These are phyloP conservation scores for Lycodopsis pacificus DNA, from an alignment of 2,797 vertebrate species.

Conservation along the genomic window DNA sequence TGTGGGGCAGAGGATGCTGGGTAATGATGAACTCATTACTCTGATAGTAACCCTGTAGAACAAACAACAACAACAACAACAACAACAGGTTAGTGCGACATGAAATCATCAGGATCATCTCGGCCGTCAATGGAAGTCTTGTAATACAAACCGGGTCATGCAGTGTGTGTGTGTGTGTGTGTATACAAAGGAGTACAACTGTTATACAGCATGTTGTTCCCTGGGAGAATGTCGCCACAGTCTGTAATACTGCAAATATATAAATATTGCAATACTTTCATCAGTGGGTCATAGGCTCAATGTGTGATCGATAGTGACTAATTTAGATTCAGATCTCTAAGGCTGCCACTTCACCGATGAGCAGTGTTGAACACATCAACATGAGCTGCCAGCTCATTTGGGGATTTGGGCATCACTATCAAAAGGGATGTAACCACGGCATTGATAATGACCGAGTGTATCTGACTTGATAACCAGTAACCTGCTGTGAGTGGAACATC, in stretches of 20 bases:
- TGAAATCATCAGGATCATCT: not conserved
- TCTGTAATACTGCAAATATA: too few species aligned
- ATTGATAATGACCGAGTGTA: not conserved
- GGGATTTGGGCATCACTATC: not conserved
- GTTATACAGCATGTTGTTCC: not conserved
- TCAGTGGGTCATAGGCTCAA: not conserved
- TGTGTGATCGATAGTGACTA: not conserved
- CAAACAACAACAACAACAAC: not conserved
- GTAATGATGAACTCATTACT: conserved; percentile 97
- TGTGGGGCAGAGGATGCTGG: conserved; percentile 96
- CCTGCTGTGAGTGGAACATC: not conserved
- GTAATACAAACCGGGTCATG: not conserved
- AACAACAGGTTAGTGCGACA: not conserved
- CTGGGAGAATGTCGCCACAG: too few species aligned
- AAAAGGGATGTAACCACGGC: not conserved
- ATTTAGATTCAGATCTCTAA: not conserved
- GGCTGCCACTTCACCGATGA: not conserved
- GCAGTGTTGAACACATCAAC: not conserved
- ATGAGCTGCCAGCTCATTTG: not conserved
- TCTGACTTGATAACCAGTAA: not conserved
- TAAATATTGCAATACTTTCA: not conserved
- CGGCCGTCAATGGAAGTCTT: not conserved
- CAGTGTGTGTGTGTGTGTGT: too few species aligned
- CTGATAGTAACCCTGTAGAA: conserved; percentile 89
- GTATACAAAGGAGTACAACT: too few species aligned